Evolutionary conservation across 2,113 vertebrate species (phyloP).

Genomic region (Pica pica): DNA sequence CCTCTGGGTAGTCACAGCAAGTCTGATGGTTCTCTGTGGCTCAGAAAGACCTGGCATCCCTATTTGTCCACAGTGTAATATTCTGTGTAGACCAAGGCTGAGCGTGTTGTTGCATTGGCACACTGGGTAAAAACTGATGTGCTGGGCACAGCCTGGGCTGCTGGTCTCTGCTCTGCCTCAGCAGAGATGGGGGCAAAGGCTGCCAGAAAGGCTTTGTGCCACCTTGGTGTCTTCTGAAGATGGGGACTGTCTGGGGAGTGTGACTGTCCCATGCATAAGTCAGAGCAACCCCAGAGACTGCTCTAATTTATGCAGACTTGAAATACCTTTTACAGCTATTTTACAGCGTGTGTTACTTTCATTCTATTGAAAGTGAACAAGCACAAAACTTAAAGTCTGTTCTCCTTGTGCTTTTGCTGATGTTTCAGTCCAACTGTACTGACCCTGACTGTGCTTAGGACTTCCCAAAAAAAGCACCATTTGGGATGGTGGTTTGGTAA

Average conservation of each 20-base stretch:
- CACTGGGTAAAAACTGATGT: background rate
- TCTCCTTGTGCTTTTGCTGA: slow-evolving; percentile 16
- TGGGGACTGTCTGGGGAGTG: background rate
- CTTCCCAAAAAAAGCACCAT: slow-evolving; percentile 41
- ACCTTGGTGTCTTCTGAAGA: background rate
- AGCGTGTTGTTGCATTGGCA: background rate
- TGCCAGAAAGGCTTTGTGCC: background rate
- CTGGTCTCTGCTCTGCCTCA: background rate
- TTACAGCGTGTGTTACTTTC: background rate
- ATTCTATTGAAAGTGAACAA: background rate
- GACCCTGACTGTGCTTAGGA: background rate
- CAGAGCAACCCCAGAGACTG: background rate
- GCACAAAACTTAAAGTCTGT: background rate
- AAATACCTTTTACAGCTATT: background rate
- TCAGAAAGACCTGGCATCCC: background rate
- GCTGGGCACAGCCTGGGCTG: background rate
- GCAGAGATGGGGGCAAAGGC: background rate
- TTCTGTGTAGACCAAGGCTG: background rate
- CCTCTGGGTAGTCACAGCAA: background rate
- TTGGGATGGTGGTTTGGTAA: slow-evolving; percentile 44
- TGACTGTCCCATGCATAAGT: background rate
- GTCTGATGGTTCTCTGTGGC: background rate
- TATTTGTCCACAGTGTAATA: background rate
- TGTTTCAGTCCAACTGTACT: background rate
- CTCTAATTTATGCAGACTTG: background rate